These are phyloP conservation scores for Atherinosoma microstoma DNA, from an alignment of 2,797 vertebrate genomes.

Conservation along the genomic window DNA sequence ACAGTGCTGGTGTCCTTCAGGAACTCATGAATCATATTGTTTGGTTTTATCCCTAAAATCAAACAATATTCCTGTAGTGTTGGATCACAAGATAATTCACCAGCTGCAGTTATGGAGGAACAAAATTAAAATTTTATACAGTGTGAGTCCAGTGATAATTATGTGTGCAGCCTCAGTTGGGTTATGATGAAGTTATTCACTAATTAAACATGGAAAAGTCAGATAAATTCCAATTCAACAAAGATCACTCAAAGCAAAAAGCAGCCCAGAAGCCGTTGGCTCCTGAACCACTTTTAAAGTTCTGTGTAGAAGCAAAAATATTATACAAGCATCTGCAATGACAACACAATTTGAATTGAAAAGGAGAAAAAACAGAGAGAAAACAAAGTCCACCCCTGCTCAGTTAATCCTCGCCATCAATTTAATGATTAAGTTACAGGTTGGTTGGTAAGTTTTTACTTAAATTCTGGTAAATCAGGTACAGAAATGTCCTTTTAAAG, in stretches of 20 bases:
- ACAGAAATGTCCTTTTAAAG: neutral
- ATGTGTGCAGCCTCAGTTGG: neutral
- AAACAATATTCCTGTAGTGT: neutral
- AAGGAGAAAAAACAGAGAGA: neutral
- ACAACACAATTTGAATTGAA: neutral
- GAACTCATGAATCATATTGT: neutral
- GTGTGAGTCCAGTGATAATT: neutral
- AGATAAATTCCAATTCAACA: neutral
- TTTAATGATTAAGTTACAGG: too few relatives aligned
- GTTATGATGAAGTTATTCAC: neutral
- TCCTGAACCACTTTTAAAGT: too few relatives aligned
- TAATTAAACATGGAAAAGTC: neutral
- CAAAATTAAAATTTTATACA: neutral
- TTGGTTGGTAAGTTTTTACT: too few relatives aligned
- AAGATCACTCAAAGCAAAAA: neutral
- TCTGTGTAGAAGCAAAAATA: too few relatives aligned
- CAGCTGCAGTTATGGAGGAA: neutral
- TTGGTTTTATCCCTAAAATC: neutral
- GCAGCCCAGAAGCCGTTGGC: too few relatives aligned
- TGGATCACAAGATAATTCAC: neutral
- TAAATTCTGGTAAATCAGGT: too few relatives aligned
- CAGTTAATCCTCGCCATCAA: neutral
- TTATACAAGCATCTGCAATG: neutral
- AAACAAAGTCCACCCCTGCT: neutral
- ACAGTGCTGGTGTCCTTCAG: too few relatives aligned